A percentile compares a stretch with the other conserved stretches of the same genome.
Evolutionary conservation across 35 echinoderm and acorn worm genomes (phyloP).

Genomic region (Heliocidaris tuberculata): DNA sequence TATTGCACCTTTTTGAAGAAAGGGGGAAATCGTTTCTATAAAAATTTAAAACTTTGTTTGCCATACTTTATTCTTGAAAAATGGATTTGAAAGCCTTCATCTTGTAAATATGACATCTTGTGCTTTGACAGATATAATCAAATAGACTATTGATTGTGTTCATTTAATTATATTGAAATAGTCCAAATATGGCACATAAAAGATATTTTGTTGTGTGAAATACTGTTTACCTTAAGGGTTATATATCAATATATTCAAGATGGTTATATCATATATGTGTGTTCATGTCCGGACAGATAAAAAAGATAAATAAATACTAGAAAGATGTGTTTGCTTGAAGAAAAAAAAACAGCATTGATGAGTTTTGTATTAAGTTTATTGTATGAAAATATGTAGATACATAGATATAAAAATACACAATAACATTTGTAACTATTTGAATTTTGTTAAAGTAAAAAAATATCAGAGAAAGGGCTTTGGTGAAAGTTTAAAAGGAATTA

Average conservation of each 20-base stretch:
- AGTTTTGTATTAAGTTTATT: not conserved
- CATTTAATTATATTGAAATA: not conserved
- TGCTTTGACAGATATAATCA: conserved; percentile 26
- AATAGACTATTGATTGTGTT: not conserved
- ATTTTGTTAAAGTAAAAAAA: no score
- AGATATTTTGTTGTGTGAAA: conserved; percentile 25
- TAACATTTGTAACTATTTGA: no score
- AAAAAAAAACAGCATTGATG: not conserved
- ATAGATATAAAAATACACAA: no score
- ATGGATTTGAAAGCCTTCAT: conserved; percentile 29
- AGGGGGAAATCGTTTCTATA: not conserved
- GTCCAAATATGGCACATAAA: not conserved
- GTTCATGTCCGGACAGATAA: conserved; percentile 14
- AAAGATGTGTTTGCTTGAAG: conserved; percentile 27
- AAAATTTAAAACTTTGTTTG: not conserved
- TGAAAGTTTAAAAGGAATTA: no score
- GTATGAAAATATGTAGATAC: not conserved
- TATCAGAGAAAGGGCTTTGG: no score
- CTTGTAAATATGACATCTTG: conserved; percentile 31
- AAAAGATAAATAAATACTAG: not conserved
- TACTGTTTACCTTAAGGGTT: not conserved
- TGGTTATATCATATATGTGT: conserved; percentile 36
- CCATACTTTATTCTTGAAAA: not conserved
- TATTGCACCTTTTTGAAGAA: not conserved
- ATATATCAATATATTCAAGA: conserved; percentile 26